A percentile compares a stretch with the other conserved stretches of the same genome.
phyloP scores from a whole-genome alignment of 1,140 invertebrate genomes.

The Aricia agestis region DNA sequence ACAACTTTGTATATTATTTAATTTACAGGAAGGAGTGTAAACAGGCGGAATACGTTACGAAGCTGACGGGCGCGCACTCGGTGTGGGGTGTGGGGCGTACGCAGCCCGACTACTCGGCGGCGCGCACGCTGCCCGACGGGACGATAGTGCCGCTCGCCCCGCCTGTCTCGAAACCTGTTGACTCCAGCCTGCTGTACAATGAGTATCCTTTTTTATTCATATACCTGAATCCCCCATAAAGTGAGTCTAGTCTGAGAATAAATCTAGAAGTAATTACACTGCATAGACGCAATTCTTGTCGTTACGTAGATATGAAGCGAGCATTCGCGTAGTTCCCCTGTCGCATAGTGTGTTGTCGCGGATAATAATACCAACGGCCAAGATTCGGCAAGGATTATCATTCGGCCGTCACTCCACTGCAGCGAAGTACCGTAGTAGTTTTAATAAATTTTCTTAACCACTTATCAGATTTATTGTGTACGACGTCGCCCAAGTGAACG shows the following conservation, averaged over 20 bases:
- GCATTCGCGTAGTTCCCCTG: too few species aligned
- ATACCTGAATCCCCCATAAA: neutral
- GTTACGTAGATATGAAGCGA: too few species aligned
- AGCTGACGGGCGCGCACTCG: slow-evolving; percentile 88
- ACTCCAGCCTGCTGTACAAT: slow-evolving; percentile 86
- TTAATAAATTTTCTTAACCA: slow-evolving; percentile 76
- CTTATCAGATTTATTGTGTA: slow-evolving; percentile 89
- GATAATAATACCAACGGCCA: too few species aligned
- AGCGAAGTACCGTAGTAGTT: too few species aligned
- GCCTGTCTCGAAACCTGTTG: slow-evolving; percentile 58
- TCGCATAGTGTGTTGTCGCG: too few species aligned
- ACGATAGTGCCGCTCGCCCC: slow-evolving; percentile 88
- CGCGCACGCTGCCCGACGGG: slow-evolving; percentile 70
- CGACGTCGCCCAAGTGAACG: slow-evolving; percentile 91
- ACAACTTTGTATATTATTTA: too few species aligned
- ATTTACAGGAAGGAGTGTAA: slow-evolving; percentile 83
- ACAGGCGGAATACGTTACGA: slow-evolving; percentile 84
- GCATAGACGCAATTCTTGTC: too few species aligned
- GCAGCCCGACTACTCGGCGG: slow-evolving; percentile 77
- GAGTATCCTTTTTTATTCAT: slow-evolving; percentile 81
- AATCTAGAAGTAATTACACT: too few species aligned
- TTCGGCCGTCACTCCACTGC: too few species aligned
- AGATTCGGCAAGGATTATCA: too few species aligned
- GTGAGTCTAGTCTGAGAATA: too few species aligned
- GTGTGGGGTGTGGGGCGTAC: slow-evolving; percentile 87